Conservation (phyloP, 2,888 invertebrate species). For the Tryphoninae sp. region DNA sequence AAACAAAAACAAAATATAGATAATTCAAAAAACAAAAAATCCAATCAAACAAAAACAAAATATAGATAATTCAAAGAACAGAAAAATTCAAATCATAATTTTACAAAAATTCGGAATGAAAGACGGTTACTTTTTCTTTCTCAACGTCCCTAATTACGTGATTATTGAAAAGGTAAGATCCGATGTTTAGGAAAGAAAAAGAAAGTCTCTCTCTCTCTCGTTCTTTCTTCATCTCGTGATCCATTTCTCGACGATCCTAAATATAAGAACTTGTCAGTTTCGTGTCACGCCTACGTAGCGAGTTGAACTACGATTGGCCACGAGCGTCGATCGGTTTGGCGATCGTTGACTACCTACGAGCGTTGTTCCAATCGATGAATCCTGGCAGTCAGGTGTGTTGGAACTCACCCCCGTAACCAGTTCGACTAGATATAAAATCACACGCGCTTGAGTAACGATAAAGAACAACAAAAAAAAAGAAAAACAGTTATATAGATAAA, state of each 20-base stretch:
- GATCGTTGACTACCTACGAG: conserved; percentile 44
- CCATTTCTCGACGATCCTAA: background rate
- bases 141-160: background rate
- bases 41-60: no score
- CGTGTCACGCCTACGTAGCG: conserved; percentile 24
- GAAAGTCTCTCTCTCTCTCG: background rate
- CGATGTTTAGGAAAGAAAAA: background rate
- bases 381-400: conserved; percentile 60
- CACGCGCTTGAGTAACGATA: conserved; percentile 49
- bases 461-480: background rate
- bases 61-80: no score
- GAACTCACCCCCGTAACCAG: conserved; percentile 56
- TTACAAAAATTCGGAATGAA: background rate
- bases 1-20: no score
- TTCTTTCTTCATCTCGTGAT: background rate
- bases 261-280: background rate
- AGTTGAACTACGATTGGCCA: background rate
- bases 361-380: conserved; percentile 54
- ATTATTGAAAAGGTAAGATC: no score
- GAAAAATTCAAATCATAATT: no score
- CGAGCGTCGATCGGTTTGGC: conserved; percentile 2
- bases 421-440: conserved; percentile 50
- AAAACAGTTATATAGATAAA: background rate
- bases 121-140: background rate
- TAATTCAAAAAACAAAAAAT: no score